Base-by-base conservation (phyloP, 2,888 invertebrate species). In the Thymelicus lineola region DNA sequence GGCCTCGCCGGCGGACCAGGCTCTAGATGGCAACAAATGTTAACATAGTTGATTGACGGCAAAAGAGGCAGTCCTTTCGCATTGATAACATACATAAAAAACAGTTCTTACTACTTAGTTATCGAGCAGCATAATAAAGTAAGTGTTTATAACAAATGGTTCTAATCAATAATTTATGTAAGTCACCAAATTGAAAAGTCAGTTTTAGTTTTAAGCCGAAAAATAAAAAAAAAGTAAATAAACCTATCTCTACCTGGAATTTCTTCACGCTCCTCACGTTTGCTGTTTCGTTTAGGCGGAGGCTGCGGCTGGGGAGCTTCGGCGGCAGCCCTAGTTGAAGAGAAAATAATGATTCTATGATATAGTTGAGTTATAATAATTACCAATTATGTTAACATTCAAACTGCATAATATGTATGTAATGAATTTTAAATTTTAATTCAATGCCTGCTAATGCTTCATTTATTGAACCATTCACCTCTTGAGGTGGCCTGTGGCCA, bases 1-100 rank as follows among this genome's bases (percentile, higher is more conserved):
- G 98, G 98, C 86, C 98, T 94, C 74, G 98, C 96, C 59, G 98
- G 98, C 75, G 98, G 97, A 75, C 97, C 98, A 38, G 97, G 97
- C 85, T 98, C 98, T 86, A 96, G 68, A 55, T 59, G 73, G 70
- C 17, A 70, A 63, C 64, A 59, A 72, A 71, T 15, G 61, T 46
- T 46, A 59, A 72, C n/a, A 60, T 14, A 63, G 71, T 71, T 65
- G 64, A 61, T 55, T 48, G 63, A 69, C 58, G 58, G 15, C 63
- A 63, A 42, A 63, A 57, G 15, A 42, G 69, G 53, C 53, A 20
- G 62, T 28, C 62, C n/a, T 60, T 55, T 68, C 45, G 17, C 45
- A 62, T 45, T 45, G 38, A 36, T 14, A 17, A 61, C 45, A 35
- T 45, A 50, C 15, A 58, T 66, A 66, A 42, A 60, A 50, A 61